Evolutionary conservation across 1,140 invertebrate species (phyloP).

Genomic region (Ctenoplectra terminalis): DNA sequence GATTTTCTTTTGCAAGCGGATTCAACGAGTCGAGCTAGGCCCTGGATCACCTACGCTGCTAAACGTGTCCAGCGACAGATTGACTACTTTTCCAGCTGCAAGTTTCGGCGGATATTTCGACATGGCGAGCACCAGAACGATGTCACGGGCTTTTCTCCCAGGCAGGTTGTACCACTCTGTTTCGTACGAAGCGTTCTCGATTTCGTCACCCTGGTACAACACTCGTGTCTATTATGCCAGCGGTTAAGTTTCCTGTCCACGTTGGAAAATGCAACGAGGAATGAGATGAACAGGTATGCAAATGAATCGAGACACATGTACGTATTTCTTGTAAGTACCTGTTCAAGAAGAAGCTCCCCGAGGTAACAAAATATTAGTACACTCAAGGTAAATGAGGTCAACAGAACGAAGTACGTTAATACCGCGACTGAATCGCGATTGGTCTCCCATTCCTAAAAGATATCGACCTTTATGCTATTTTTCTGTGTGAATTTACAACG

Average conservation of each 20-base stretch:
- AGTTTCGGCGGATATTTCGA: constrained; percentile 54
- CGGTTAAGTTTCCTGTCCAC: background rate
- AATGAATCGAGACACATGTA: background rate
- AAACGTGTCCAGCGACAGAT: constrained; percentile 56
- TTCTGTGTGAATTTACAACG: too few species aligned
- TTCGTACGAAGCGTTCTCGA: constrained; percentile 38
- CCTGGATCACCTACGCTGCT: constrained; percentile 33
- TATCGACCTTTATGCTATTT: background rate
- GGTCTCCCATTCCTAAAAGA: constrained; percentile 68
- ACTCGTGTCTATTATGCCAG: background rate
- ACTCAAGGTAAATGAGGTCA: constrained; percentile 68
- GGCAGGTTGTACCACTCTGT: constrained; percentile 56
- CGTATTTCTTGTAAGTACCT: constrained; percentile 46
- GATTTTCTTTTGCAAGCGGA: background rate
- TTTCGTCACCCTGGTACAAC: constrained; percentile 48
- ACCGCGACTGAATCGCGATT: constrained; percentile 50
- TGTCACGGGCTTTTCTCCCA: constrained; percentile 18
- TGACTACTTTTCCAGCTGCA: constrained; percentile 55
- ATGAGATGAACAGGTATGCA: background rate
- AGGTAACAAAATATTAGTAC: constrained; percentile 72
- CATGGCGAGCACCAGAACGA: constrained; percentile 53
- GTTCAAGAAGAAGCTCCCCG: constrained; percentile 67
- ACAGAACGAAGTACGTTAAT: constrained; percentile 62
- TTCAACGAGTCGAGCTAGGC: background rate
- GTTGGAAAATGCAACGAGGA: background rate